phyloP scores from a whole-genome alignment of 1,140 invertebrate genomes.

The honey bee (Apis mellifera) region DNA sequence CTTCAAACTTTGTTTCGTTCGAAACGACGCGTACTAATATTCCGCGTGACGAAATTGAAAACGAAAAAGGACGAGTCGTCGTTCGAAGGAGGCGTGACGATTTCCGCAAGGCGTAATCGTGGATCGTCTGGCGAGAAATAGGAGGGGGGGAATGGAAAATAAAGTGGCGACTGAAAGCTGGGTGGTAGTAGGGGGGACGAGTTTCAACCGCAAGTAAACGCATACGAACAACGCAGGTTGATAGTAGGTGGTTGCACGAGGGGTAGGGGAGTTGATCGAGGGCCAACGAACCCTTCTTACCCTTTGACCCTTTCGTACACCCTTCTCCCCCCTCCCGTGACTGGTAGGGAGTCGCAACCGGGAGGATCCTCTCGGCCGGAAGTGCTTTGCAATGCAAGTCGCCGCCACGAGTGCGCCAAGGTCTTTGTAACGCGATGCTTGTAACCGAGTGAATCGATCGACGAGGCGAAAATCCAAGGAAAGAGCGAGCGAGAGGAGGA shows the following conservation, averaged over 20 bases:
- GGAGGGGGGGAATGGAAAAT: background rate
- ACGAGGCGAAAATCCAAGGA: conserved; percentile 26
- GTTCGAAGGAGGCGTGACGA: conserved; percentile 11
- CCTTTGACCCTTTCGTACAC: conserved; percentile 65
- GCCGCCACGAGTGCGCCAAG: conserved; percentile 47
- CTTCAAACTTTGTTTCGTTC: background rate
- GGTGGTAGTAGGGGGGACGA: background rate
- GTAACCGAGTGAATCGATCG: conserved; percentile 57
- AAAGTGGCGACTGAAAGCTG: conserved; percentile 31
- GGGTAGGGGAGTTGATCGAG: conserved; percentile 56
- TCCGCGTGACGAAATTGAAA: background rate
- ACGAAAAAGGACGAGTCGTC: too few species aligned
- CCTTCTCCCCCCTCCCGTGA: background rate
- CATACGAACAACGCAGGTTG: conserved; percentile 52
- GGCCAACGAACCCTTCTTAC: conserved; percentile 71
- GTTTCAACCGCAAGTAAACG: conserved; percentile 50
- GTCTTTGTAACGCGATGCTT: conserved; percentile 55
- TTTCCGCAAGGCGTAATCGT: conserved; percentile 33
- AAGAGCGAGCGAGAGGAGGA: background rate
- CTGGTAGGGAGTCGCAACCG: conserved; percentile 35
- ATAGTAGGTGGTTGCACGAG: conserved; percentile 39
- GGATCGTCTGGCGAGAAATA: conserved; percentile 28
- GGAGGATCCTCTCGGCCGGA: conserved; percentile 66
- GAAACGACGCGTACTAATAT: background rate
- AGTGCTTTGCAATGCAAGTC: conserved; percentile 69